Base-by-base conservation (phyloP, 1,140 invertebrate genomes). In the Wiebesia pumilae region DNA sequence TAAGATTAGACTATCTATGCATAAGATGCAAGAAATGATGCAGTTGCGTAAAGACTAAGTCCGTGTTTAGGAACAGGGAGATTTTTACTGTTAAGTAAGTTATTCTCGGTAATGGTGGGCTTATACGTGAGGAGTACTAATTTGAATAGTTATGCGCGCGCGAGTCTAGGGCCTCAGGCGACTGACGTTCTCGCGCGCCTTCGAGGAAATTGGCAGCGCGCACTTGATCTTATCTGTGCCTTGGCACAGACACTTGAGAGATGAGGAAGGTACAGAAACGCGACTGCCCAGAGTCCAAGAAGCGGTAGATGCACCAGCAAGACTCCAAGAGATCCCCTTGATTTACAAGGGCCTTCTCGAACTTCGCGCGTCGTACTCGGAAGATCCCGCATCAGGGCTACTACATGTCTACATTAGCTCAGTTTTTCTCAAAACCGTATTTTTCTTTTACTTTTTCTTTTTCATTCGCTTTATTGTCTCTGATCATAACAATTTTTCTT, bases 171-270 rank as follows among this genome's bases (percentile, higher is more conserved):
- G 78, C 78, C 51, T 54, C 33, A 54, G 78, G 33, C 33, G 78
- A 62, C 78, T 19, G 43, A 30, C 30, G 30, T 54, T 33, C 33
- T 79, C 77, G 77, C 77, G 54, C 78, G 33, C 80, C 80, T 85
- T 85, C 84, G 77, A 14, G 43, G 84, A 85, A 85, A 69, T 75
- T 67, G 75, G 84, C 84, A 47, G 62, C 80, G 62, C 79, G 62
- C 62, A 38, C 80, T 67, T 65, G 62, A 81, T 67, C 80, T 43
- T 81, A 81, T 69, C 65, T 69, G 51, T 24, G 69, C 69, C 35
- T 38, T 24, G 69, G 33, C 69, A 38, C 35, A 35, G 69, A 73
- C 71, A 38, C 69, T 71, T 19, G 69, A 69, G 30, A 77, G 51
- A 35, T 16, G 77, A 58, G 77, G 77, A 35, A 51, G 43, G n/a